Percentiles rank a stretch among this genome's conserved stretches.
Conservation (phyloP, 2,888 invertebrate species). For the Schrankia costaestrigalis region DNA sequence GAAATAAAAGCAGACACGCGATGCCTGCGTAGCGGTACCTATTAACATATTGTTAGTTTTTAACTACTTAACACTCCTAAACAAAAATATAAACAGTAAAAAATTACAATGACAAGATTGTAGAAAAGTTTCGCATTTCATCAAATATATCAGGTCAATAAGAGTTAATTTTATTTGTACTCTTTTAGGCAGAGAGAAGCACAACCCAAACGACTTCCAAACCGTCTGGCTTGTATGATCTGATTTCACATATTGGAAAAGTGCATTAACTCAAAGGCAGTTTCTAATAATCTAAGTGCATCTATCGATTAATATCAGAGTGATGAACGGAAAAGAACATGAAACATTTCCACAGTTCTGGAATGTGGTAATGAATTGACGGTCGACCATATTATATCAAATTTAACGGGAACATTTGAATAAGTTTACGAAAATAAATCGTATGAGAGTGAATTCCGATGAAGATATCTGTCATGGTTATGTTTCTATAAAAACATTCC, state of each 20-base stretch:
- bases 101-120: too few species aligned
- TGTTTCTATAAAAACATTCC: neutral
- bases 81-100: too few species aligned
- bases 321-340: conserved; percentile 19
- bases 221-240: neutral
- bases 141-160: too few species aligned
- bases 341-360: conserved; percentile 25
- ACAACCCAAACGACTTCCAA: neutral
- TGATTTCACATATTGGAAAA: too few species aligned
- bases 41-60: too few species aligned
- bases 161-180: too few species aligned
- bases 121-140: too few species aligned
- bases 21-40: too few species aligned
- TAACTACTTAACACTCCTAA: too few species aligned
- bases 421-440: conserved; percentile 7
- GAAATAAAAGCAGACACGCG: too few species aligned
- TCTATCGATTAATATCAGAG: neutral
- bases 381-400: conserved; percentile 13
- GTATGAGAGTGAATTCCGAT: conserved; percentile 4
- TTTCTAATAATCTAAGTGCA: neutral
- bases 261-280: too few species aligned
- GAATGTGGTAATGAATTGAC: conserved; percentile 23
- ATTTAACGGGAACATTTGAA: conserved; percentile 9
- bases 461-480: neutral
- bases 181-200: too few species aligned